Conservation (phyloP, 2,888 invertebrate genomes). For the Notodonta ziczac region DNA sequence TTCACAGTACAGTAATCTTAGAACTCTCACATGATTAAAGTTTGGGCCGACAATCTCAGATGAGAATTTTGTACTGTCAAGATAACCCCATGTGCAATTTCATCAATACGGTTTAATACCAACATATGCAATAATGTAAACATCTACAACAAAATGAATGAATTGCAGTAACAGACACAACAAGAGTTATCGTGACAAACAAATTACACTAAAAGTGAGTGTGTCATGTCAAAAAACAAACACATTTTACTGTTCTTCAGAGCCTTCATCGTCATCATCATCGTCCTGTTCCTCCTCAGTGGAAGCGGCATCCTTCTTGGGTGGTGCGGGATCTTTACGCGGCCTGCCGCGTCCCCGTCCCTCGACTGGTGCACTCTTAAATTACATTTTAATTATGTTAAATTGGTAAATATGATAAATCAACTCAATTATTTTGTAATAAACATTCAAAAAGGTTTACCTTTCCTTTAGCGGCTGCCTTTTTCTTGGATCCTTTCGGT, state of each 20-base stretch:
- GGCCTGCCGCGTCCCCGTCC: conserved; percentile 78
- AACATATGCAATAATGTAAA: conserved; percentile 38
- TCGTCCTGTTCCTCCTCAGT: conserved; percentile 81
- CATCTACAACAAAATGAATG: conserved; percentile 52
- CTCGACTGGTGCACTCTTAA: conserved; percentile 67
- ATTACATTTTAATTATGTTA: background rate
- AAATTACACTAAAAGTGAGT: conserved; percentile 78
- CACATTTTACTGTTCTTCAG: conserved; percentile 76
- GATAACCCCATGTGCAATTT: conserved; percentile 65
- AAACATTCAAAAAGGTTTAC: conserved; percentile 43
- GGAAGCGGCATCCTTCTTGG: conserved; percentile 79
- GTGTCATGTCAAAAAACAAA: conserved; percentile 53
- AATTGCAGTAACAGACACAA: conserved; percentile 49
- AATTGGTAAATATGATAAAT: background rate
- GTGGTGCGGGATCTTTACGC: conserved; percentile 78
- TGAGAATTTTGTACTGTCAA: conserved; percentile 72
- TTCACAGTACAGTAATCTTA: conserved; percentile 53
- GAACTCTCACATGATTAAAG: conserved; percentile 69
- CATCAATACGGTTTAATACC: conserved; percentile 26
- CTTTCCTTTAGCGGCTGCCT: conserved; percentile 76
- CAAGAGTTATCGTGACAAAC: conserved; percentile 75
- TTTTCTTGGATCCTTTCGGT: conserved; percentile 84
- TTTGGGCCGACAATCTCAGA: conserved; percentile 68
- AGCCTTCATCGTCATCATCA: conserved; percentile 80
- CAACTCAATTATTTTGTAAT: background rate